phyloP scores from a whole-genome alignment of 2,888 invertebrate genomes.

The Galeopsomyia nigrocyanea region DNA sequence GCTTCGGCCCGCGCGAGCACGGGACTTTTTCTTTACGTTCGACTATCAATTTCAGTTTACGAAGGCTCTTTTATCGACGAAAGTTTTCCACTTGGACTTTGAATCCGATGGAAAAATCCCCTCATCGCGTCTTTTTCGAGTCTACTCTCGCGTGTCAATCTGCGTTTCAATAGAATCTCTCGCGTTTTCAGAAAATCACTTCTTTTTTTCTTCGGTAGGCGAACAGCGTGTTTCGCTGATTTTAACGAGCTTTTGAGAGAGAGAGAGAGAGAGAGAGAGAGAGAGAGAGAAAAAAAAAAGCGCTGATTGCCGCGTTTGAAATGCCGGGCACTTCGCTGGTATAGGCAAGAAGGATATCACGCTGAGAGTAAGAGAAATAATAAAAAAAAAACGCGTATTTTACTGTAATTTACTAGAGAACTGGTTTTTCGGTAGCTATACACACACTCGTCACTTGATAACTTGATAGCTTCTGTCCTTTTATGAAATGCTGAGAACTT shows the following conservation, averaged over 20 bases:
- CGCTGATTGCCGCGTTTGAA: slow-evolving; percentile 20
- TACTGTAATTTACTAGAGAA: slow-evolving; percentile 18
- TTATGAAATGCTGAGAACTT: slow-evolving; percentile 2
- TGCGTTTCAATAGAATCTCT: slow-evolving; percentile 2
- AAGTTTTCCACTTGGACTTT: slow-evolving; percentile 31
- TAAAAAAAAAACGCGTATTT: slow-evolving; percentile 23
- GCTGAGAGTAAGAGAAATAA: no score
- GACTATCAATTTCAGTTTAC: slow-evolving; percentile 38
- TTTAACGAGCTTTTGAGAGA: slow-evolving; percentile 19
- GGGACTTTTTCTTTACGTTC: slow-evolving; percentile 28
- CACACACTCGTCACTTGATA: slow-evolving; percentile 18
- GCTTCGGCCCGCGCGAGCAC: not conserved
- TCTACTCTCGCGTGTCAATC: not conserved
- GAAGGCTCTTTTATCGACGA: slow-evolving; percentile 37
- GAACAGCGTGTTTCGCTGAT: slow-evolving; percentile 16
- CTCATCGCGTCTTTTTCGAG: not conserved
- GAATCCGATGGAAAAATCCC: slow-evolving; percentile 30
- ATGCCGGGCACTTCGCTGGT: not conserved
- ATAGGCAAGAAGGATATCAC: not conserved
- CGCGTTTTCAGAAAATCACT: slow-evolving; percentile 19
- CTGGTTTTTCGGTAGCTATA: slow-evolving; percentile 19
- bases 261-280: no score
- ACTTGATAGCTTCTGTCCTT: slow-evolving; percentile 4
- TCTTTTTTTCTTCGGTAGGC: not conserved
- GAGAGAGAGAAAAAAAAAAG: slow-evolving; percentile 20